These are phyloP conservation scores for Scaptodrosophila latifasciaeformis DNA, from an alignment of 2,888 invertebrate species.

Conservation along the genomic window DNA sequence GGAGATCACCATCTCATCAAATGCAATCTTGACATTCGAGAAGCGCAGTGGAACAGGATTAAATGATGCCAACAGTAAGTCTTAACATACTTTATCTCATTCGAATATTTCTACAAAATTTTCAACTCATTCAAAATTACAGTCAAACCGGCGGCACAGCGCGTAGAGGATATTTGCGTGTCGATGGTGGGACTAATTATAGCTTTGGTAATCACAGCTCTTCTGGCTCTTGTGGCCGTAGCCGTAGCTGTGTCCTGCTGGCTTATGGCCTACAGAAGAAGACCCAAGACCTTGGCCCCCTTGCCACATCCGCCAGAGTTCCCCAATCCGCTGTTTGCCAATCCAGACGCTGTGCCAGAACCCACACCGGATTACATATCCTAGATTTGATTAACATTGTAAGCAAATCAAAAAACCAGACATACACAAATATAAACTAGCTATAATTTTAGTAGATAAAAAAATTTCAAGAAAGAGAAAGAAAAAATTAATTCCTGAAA, in stretches of 20 bases:
- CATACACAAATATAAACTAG: constrained; percentile 35
- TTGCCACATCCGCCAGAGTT: constrained; percentile 96
- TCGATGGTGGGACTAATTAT: constrained; percentile 95
- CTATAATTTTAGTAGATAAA: constrained; percentile 46
- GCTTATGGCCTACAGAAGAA: constrained; percentile 93
- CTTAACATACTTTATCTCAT: background rate
- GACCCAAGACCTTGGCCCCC: constrained; percentile 91
- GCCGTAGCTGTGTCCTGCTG: constrained; percentile 96
- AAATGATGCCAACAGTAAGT: constrained; percentile 85
- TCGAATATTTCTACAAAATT: background rate
- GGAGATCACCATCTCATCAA: constrained; percentile 94
- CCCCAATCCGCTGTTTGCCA: constrained; percentile 93
- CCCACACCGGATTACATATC: constrained; percentile 88
- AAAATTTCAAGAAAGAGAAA: constrained; percentile 34
- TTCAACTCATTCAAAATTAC: constrained; percentile 1
- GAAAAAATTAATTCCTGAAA: constrained; percentile 24
- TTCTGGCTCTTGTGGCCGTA: constrained; percentile 93
- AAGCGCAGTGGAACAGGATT: constrained; percentile 85
- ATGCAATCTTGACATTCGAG: constrained; percentile 92
- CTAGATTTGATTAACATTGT: constrained; percentile 59
- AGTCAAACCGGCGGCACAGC: constrained; percentile 76
- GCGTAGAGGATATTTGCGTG: constrained; percentile 91
- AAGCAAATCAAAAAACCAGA: constrained; percentile 30
- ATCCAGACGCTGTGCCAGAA: constrained; percentile 86
- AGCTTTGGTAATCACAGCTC: constrained; percentile 92